Evolutionary conservation across 2,888 invertebrate genomes (phyloP).

Genomic region (Caenorhabditis plicata): DNA sequence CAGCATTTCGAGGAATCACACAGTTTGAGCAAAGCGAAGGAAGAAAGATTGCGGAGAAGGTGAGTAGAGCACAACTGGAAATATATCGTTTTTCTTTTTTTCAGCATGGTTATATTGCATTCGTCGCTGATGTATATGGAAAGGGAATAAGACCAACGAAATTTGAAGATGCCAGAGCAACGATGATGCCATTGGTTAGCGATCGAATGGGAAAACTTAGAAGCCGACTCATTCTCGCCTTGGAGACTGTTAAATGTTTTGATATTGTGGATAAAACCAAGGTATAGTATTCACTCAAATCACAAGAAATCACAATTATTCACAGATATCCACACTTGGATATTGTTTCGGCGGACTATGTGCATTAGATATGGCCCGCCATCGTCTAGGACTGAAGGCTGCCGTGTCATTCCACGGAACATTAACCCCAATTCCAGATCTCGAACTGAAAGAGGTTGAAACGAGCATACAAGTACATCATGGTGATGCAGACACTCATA

Average conservation of each 20-base stretch:
- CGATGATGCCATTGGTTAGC: constrained; percentile 35
- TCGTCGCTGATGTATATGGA: constrained; percentile 59
- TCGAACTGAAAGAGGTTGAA: not conserved
- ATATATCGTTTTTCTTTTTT: too few relatives aligned
- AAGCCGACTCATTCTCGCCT: constrained; percentile 40
- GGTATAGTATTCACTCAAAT: too few relatives aligned
- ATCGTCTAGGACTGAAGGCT: constrained; percentile 43
- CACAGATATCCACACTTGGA: constrained; percentile 49
- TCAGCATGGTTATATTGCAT: constrained; percentile 57
- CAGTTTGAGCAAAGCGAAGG: constrained; percentile 52
- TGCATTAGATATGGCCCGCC: constrained; percentile 53
- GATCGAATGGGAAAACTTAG: constrained; percentile 43
- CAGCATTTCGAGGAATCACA: constrained; percentile 52
- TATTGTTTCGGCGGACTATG: constrained; percentile 60
- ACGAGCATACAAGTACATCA: constrained; percentile 40
- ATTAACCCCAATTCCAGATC: constrained; percentile 34
- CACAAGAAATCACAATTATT: constrained; percentile 21
- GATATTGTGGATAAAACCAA: constrained; percentile 27
- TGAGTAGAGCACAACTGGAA: too few relatives aligned
- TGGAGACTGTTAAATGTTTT: constrained; percentile 39
- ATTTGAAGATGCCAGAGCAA: constrained; percentile 38
- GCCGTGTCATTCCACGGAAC: constrained; percentile 58
- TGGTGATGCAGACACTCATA: constrained; percentile 50
- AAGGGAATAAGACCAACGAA: constrained; percentile 40
- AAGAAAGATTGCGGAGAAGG: constrained; percentile 41